phyloP scores from a whole-genome alignment of 2,888 invertebrate genomes.

The Eutolmus rufibarbis region DNA sequence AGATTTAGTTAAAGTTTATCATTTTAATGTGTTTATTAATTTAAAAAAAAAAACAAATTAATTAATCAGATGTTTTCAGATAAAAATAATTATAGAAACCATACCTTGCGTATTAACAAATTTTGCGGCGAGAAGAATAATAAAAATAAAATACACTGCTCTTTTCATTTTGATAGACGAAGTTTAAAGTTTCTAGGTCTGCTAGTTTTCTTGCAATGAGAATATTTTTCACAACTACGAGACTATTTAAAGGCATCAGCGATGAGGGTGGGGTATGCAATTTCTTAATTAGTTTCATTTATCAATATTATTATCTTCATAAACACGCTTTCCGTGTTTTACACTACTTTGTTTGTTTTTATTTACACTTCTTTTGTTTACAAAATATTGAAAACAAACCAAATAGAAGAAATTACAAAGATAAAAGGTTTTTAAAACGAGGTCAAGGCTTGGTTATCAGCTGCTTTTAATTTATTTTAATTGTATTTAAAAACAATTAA shows the following conservation, averaged over 20 bases:
- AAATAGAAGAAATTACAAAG: neutral
- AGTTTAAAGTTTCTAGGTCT: neutral
- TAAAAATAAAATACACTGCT: neutral
- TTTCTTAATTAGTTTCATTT: neutral
- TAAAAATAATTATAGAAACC: neutral
- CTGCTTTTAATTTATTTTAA: neutral
- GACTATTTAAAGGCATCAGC: neutral
- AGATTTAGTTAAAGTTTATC: neutral
- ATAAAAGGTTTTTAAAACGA: no score
- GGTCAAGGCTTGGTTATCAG: no score
- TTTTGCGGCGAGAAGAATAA: neutral
- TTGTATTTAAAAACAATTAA: neutral
- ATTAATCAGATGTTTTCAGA: no score
- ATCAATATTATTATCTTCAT: neutral
- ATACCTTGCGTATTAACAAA: neutral
- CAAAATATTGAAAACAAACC: neutral
- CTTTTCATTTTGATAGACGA: neutral
- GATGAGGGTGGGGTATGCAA: neutral
- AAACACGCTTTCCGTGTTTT: neutral
- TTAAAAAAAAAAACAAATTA: neutral
- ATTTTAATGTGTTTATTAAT: neutral
- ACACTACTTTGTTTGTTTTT: neutral
- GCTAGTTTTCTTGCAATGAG: neutral
- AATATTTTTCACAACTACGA: neutral
- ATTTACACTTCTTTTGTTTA: neutral